Evolutionary conservation across 1,140 invertebrate species (phyloP), one percentile per base, ranked within the genome.

Genomic region (Neuroterus valhalla): DNA sequence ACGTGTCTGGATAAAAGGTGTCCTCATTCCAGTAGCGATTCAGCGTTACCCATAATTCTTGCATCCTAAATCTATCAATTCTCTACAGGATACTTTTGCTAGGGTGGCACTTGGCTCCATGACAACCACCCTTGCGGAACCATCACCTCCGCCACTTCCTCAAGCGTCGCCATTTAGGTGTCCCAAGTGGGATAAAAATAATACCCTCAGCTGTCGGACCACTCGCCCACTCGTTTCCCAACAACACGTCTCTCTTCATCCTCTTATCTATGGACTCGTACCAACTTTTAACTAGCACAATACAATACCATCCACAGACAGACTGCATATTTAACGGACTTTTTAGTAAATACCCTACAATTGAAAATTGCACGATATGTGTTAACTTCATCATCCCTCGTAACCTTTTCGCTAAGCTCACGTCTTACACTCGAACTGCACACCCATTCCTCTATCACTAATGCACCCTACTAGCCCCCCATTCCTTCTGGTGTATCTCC

Each of bases 201-300:
- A 38, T 38, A 10, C 8, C 10, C 31, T 6, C 5, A 38, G 31
- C 31, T 38, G 46, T 38, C 23, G 21, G 31, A 50, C 75, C 45
- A 46, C 72, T 66, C 72, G 45, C 50, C 55, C 26, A 31, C 55
- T 62, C 31, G 23, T 3, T 31, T 31, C 55, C 55, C 26, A 31
- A 62, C 26, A 15, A 62, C 15, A 62, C 55, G 55, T n/a, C 62
- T 19, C 72, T 68, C 74, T 75, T 77, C 68, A 74, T 73, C 75
- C 75, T 71, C 75, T 81, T 81, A 78, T 78, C 78, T 78, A 45
- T 80, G 76, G 74, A 78, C 71, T 44, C 62, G 70, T 70, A 78
- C 76, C 76, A 78, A 81, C 76, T 81, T 80, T 81, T 81, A 80
- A 81, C 76, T 81, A 76, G 76, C 78, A 70, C 76, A 80, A 80